Percentiles rank a stretch among this genome's conserved stretches.
These are phyloP conservation scores for Gavialis gangeticus DNA, from an alignment of 2,113 vertebrate species.

Conservation along the genomic window DNA sequence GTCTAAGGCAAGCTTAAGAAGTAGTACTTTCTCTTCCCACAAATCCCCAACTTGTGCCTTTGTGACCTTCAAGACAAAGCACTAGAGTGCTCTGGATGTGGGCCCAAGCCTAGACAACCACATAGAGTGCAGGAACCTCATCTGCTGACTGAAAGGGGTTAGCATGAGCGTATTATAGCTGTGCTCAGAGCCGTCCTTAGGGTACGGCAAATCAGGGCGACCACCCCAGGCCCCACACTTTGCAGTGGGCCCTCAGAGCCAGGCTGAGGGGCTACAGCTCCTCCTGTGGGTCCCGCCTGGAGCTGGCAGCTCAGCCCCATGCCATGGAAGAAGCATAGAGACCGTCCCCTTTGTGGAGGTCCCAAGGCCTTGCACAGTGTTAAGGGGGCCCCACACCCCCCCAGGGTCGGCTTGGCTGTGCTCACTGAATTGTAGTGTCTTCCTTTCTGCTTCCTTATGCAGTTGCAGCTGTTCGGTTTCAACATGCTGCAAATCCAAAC, in stretches of 20 bases:
- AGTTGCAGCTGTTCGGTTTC: not conserved
- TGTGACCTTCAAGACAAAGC: not conserved
- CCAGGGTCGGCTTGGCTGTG: no score
- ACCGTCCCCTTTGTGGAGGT: no score
- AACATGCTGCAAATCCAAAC: not conserved
- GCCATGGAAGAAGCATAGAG: no score
- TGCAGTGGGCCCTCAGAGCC: no score
- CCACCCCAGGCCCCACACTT: no score
- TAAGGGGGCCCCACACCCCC: no score
- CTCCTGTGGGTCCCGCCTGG: no score
- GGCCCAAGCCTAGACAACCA: not conserved
- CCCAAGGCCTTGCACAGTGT: no score
- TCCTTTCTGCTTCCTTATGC: not conserved
- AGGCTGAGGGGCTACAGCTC: no score
- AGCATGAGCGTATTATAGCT: not conserved
- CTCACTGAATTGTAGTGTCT: not conserved
- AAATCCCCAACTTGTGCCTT: fast-evolving
- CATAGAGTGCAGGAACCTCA: not conserved
- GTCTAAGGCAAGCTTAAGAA: fast-evolving
- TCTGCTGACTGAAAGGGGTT: not conserved
- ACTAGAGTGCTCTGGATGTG: not conserved
- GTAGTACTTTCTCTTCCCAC: not conserved
- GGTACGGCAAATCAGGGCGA: no score
- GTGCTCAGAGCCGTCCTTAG: no score
- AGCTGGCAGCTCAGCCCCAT: no score